Evolutionary conservation across 2,888 invertebrate genomes (phyloP), one percentile per base, ranked within the genome.

Genomic region (Epiblema foenella): DNA sequence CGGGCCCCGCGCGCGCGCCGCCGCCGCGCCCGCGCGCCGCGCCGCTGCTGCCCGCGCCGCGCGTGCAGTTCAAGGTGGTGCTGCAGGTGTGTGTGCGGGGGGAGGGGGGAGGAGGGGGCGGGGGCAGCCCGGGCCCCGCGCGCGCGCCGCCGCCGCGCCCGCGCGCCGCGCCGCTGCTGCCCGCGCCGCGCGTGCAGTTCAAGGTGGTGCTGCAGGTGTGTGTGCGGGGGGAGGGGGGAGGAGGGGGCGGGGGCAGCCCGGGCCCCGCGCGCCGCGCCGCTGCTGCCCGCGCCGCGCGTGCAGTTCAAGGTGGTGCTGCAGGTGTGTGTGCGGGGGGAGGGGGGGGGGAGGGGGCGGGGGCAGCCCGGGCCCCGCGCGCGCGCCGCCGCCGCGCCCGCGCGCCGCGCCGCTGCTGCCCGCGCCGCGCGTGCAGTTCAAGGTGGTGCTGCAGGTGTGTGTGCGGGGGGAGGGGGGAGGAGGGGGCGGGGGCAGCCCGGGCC

Each of bases 151-250:
- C 70, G 74, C 78, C 74, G 66, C 83, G 57, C 68, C 77, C 71
- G 75, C 83, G 73, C 15, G 46, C 74, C 75, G 94, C 95, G 74
- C 94, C 95, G 24, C 86, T 97, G 33, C 89, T 97, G 37, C 96
- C 97, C 80, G 98, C 98, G 0, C 94, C 98, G 74, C 97, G 97
- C 20, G 96, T 98, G 94, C 97, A 98, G 85, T 98, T 98, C 90
- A 96, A 97, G 71, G 95, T 98, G 37, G 94, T 97, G 73, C 89
- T 98, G 64, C 95, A 96, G 94, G 95, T 95, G 9, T 9, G 37
- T 33, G n/a, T 3, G 37, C 24, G 24, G 9, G 11, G 10, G 10
- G 37, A 10, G 1, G 37, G 10, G 98, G 65, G 94, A 98, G 39
- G 97, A 97, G 37, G 37, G 24, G 24, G 24, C 1, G 24, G 24